A percentile compares a stretch with the other conserved stretches of the same genome.
These are phyloP conservation scores for Ramphastos sulfuratus DNA, from an alignment of 2,113 vertebrate species.

Conservation along the genomic window DNA sequence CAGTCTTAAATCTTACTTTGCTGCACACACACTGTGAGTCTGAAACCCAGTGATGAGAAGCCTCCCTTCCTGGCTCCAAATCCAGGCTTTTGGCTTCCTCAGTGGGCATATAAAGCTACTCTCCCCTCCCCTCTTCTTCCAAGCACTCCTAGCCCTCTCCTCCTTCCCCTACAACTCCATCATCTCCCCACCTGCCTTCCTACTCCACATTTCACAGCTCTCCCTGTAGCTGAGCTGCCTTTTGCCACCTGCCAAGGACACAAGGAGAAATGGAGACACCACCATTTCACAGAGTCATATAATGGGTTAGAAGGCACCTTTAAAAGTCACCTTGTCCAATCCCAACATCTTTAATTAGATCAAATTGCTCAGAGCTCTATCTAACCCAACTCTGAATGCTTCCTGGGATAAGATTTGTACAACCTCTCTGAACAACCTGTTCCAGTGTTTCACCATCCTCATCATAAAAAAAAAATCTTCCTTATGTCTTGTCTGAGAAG, in stretches of 20 bases:
- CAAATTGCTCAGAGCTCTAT: background rate
- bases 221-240: background rate
- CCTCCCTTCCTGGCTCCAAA: background rate
- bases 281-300: background rate
- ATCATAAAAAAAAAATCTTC: background rate
- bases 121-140: background rate
- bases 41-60: background rate
- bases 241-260: background rate
- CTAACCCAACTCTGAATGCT: background rate
- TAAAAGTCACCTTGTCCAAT: background rate
- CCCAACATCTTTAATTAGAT: background rate
- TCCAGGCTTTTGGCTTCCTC: background rate
- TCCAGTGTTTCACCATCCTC: background rate
- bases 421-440: background rate
- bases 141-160: background rate
- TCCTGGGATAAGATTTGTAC: background rate
- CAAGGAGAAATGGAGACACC: background rate
- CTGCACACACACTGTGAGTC: background rate
- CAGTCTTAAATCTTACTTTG: background rate
- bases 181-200: background rate
- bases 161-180: background rate
- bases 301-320: background rate
- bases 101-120: background rate
- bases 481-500: background rate
- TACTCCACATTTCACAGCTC: background rate